Evolutionary conservation across 2,888 invertebrate genomes (phyloP).

Genomic region (Asteroscopus sphinx): DNA sequence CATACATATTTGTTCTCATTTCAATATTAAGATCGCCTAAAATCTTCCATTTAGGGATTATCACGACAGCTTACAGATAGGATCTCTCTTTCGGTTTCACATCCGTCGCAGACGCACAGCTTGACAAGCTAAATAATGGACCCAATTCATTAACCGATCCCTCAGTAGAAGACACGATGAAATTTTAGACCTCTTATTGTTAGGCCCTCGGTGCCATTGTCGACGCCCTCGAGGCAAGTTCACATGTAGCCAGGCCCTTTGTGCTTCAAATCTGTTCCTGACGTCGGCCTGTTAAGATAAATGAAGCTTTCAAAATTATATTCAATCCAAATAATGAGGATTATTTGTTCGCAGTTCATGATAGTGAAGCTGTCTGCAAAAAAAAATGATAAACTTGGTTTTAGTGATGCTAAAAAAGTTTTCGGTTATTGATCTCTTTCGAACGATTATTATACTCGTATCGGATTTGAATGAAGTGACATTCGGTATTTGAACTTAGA

Average conservation of each 20-base stretch:
- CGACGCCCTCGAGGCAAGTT: conserved; percentile 69
- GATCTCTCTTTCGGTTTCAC: conserved; percentile 48
- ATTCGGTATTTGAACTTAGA: conserved; percentile 30
- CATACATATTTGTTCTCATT: conserved; percentile 32
- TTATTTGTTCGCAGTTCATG: conserved; percentile 40
- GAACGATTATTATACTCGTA: conserved; percentile 2
- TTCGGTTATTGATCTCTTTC: conserved; percentile 17
- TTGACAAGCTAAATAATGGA: conserved; percentile 64
- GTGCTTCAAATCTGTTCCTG: conserved; percentile 76
- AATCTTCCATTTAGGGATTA: conserved; percentile 45
- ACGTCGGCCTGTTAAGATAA: conserved; percentile 80
- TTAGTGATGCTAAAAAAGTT: conserved; percentile 12
- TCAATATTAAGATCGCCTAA: conserved; percentile 21
- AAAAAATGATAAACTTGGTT: background rate
- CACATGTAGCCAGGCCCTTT: conserved; percentile 78
- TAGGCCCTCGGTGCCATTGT: conserved; percentile 68
- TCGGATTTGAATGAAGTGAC: conserved; percentile 24
- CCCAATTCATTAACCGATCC: conserved; percentile 66
- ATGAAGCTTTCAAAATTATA: conserved; percentile 81
- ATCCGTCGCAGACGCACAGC: conserved; percentile 58
- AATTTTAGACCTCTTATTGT: conserved; percentile 75
- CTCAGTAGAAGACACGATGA: conserved; percentile 62
- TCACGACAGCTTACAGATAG: conserved; percentile 47
- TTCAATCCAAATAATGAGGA: conserved; percentile 66
- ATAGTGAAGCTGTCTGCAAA: conserved; percentile 34